A percentile compares a stretch with the other conserved stretches of the same genome.
phyloP scores from a whole-genome alignment of 2,113 vertebrate species.

The Myrmophylax atrothorax region DNA sequence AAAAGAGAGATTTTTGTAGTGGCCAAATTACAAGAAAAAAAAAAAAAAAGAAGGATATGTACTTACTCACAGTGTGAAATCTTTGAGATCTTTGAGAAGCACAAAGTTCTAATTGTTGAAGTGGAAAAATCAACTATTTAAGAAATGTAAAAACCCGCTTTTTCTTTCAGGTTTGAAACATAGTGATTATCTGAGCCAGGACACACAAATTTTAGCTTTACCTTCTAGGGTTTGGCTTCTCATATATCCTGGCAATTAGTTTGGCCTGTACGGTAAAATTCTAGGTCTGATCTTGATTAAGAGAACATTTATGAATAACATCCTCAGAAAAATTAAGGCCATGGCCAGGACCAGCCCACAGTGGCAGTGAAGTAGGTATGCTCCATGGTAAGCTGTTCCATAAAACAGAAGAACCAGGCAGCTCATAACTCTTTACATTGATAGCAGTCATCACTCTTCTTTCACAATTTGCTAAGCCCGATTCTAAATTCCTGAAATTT shows the following conservation, averaged over 20 bases:
- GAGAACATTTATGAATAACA: conserved; percentile 84
- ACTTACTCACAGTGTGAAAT: conserved; percentile 69
- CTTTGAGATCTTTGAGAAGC: conserved; percentile 73
- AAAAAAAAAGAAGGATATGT: conserved; percentile 62
- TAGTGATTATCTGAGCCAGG: conserved; percentile 72
- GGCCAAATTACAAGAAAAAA: conserved; percentile 73
- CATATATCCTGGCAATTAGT: conserved; percentile 55
- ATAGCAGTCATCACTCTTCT: conserved; percentile 50
- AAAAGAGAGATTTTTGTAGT: conserved; percentile 62
- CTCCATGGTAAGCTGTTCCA: conserved; percentile 34
- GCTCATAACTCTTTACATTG: conserved; percentile 49
- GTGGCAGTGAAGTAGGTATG: not conserved
- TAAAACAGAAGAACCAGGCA: conserved; percentile 40
- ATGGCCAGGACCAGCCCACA: conserved; percentile 18
- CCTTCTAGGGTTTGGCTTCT: conserved; percentile 81
- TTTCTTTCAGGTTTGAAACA: conserved; percentile 57
- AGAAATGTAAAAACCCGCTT: conserved; percentile 74
- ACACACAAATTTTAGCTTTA: conserved; percentile 82
- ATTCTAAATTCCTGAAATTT: conserved; percentile 53
- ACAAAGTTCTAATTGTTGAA: conserved; percentile 82
- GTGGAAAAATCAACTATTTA: conserved; percentile 81
- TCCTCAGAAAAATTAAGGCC: conserved; percentile 78
- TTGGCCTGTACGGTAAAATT: conserved; percentile 73
- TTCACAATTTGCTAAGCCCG: not conserved
- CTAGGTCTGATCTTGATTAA: conserved; percentile 84